Evolutionary conservation across 2,888 invertebrate species (phyloP).

Genomic region (Drosophila limbata): DNA sequence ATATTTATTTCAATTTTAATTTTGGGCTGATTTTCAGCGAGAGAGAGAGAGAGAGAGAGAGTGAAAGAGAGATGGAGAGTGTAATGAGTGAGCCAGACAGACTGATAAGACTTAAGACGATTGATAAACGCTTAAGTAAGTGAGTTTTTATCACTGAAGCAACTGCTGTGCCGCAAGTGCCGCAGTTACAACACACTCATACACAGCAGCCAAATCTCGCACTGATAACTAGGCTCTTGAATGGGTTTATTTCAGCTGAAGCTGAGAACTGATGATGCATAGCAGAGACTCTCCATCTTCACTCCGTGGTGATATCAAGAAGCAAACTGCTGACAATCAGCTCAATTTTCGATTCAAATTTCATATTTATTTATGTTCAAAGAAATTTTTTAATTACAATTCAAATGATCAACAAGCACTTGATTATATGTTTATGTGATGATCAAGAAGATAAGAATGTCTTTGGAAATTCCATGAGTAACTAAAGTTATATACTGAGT

Average conservation of each 20-base stretch:
- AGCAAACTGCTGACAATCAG: constrained; percentile 29
- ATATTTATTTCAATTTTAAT: constrained; percentile 6
- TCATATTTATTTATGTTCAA: constrained; percentile 16
- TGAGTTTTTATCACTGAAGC: constrained; percentile 26
- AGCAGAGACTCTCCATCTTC: too few species aligned
- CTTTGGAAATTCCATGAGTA: not conserved
- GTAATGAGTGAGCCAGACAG: not conserved
- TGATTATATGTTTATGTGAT: constrained; percentile 3
- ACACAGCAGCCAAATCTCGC: constrained; percentile 3
- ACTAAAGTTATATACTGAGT: too few species aligned
- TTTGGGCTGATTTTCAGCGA: too few species aligned
- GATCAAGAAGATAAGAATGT: not conserved
- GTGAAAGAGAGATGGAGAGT: not conserved
- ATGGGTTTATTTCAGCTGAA: constrained; percentile 12
- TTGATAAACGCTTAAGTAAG: constrained; percentile 28
- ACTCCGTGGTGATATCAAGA: not conserved
- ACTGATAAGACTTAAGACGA: constrained; percentile 9
- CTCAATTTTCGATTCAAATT: constrained; percentile 21
- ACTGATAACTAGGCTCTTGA: constrained; percentile 21
- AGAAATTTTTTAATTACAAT: not conserved
- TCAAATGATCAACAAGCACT: constrained; percentile 2
- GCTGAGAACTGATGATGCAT: constrained; percentile 5
- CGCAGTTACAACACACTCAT: constrained; percentile 1
- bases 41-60: not conserved
- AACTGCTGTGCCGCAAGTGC: constrained; percentile 5